Evolutionary conservation across 2,797 vertebrate genomes (phyloP).

Genomic region (Labroides dimidiatus): DNA sequence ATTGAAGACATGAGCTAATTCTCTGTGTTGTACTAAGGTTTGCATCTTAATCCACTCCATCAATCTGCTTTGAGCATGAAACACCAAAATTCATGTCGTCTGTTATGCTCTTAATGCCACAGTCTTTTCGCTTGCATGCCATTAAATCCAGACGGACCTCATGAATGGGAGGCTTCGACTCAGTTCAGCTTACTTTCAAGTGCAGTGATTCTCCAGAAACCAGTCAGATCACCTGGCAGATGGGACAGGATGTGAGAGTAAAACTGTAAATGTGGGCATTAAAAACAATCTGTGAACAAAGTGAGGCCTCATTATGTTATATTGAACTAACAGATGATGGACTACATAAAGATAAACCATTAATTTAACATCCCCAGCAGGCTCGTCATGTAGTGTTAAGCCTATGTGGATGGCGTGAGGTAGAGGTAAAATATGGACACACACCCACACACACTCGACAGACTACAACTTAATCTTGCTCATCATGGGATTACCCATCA

Average conservation of each 20-base stretch:
- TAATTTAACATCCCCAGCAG: background rate
- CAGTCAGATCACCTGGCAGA: background rate
- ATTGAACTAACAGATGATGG: background rate
- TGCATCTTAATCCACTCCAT: background rate
- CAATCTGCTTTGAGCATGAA: background rate
- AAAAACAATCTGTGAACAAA: background rate
- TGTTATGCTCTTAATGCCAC: background rate
- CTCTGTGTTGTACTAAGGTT: background rate
- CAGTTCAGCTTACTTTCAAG: background rate
- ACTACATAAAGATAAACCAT: background rate
- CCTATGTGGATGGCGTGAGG: background rate
- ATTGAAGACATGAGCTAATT: background rate
- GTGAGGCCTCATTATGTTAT: background rate
- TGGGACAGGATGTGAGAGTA: background rate
- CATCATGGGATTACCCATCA: constrained; percentile 23
- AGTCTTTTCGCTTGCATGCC: background rate
- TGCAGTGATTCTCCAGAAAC: background rate
- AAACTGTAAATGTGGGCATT: too few relatives aligned
- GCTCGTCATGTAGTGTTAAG: background rate
- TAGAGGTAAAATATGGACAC: background rate
- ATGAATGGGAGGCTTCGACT: background rate
- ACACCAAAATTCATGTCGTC: too few relatives aligned
- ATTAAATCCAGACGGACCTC: background rate
- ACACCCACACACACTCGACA: background rate
- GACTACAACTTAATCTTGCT: constrained; percentile 39